These are phyloP conservation scores for Pachliopta kotzebuea DNA, from an alignment of 2,888 invertebrate genomes.

Conservation along the genomic window DNA sequence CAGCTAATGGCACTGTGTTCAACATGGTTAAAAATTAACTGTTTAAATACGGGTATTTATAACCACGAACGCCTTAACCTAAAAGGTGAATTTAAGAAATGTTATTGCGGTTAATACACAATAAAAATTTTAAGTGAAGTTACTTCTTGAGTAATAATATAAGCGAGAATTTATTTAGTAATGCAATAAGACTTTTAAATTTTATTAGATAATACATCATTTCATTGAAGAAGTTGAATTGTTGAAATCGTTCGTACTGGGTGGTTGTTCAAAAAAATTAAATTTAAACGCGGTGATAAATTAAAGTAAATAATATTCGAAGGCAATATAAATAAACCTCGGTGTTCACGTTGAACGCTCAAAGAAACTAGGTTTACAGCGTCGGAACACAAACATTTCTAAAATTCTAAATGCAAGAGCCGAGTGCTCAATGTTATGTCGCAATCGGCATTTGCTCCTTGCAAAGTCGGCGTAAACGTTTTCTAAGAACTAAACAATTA, in stretches of 20 bases:
- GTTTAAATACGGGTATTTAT: too few relatives aligned
- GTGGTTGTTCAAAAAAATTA: slow-evolving; percentile 9
- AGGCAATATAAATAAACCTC: slow-evolving; percentile 26
- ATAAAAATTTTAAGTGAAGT: too few relatives aligned
- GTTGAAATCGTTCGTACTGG: background rate
- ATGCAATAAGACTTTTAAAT: background rate
- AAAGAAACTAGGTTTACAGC: slow-evolving; percentile 72
- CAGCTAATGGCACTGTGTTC: slow-evolving; percentile 4
- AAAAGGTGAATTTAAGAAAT: too few relatives aligned
- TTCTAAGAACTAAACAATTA: slow-evolving; percentile 62
- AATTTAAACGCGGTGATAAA: background rate
- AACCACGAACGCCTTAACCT: too few relatives aligned
- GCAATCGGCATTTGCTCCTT: slow-evolving; percentile 65
- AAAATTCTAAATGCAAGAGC: slow-evolving; percentile 63
- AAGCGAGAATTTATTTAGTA: too few relatives aligned
- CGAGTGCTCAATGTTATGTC: slow-evolving; percentile 52
- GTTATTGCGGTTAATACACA: too few relatives aligned
- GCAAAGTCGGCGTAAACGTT: slow-evolving; percentile 59
- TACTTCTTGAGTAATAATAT: too few relatives aligned
- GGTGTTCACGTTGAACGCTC: slow-evolving; percentile 34
- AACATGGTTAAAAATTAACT: background rate
- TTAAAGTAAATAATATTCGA: slow-evolving; percentile 23
- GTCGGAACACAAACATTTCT: slow-evolving; percentile 68
- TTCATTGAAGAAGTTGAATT: slow-evolving; percentile 5
- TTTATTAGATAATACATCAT: background rate